A percentile compares a stretch with the other conserved stretches of the same genome.
Conservation (phyloP, 2,797 vertebrate genomes). For the Brachyrhaphis roseni region DNA sequence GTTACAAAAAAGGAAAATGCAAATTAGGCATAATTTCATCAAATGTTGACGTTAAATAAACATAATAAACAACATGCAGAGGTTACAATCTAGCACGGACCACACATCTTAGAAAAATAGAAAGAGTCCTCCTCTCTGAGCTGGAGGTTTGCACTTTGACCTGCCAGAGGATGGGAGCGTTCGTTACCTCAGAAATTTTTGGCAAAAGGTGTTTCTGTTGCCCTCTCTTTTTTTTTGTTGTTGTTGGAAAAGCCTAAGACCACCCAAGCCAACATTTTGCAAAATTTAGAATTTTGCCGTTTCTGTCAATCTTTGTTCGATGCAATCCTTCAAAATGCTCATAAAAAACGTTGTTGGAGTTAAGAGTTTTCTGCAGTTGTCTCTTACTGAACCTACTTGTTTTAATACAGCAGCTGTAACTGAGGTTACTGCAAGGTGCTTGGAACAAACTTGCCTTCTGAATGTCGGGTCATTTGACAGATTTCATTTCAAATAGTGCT, state of each 20-base stretch:
- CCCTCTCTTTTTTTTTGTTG: not conserved
- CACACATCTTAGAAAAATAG: not conserved
- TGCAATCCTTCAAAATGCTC: not conserved
- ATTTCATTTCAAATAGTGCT: constrained; percentile 4
- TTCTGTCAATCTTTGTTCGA: not conserved
- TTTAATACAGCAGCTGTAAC: not conserved
- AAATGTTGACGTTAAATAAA: not conserved
- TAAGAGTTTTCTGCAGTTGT: not conserved
- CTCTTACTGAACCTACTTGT: not conserved
- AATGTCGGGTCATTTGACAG: not conserved
- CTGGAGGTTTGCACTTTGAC: not conserved
- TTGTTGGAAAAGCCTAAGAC: not conserved
- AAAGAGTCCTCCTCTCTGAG: not conserved
- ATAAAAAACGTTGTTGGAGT: not conserved
- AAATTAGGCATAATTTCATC: not conserved
- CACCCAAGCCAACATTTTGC: not conserved
- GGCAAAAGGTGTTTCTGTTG: not conserved
- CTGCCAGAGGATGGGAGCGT: not conserved
- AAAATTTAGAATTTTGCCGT: not conserved
- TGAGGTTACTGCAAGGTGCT: not conserved
- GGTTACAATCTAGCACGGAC: no score
- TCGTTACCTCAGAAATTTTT: not conserved
- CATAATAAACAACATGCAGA: not conserved
- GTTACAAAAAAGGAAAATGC: no score
- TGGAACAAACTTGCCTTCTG: not conserved